Percentiles rank a stretch among this genome's conserved stretches.
Evolutionary conservation across 2,797 vertebrate species (phyloP).

Genomic region (Synanceia verrucosa): DNA sequence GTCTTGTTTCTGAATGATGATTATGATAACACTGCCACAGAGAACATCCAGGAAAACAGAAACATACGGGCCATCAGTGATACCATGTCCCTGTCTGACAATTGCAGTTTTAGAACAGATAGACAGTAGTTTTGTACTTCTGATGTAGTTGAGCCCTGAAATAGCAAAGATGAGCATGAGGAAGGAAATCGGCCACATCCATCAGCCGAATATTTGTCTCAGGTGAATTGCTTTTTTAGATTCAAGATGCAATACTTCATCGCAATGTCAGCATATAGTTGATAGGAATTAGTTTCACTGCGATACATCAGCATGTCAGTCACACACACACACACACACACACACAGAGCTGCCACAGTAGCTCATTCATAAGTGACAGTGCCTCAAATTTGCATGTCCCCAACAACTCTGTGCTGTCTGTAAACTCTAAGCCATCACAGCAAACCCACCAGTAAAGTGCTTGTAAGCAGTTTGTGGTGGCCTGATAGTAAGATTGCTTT

Average conservation of each 20-base stretch:
- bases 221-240: slow-evolving; percentile 26
- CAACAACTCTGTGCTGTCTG: neutral
- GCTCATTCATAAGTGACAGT: slow-evolving; percentile 17
- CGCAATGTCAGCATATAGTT: slow-evolving; percentile 18
- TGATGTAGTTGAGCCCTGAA: neutral
- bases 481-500: slow-evolving; percentile 12
- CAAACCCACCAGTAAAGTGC: slow-evolving; percentile 6
- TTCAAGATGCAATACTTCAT: slow-evolving; percentile 21
- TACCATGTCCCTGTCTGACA: neutral
- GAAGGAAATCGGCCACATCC: slow-evolving; percentile 12
- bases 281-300: slow-evolving; percentile 7
- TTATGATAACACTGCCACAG: neutral
- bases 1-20: neutral
- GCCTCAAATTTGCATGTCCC: slow-evolving; percentile 15
- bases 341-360: neutral
- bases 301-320: slow-evolving; percentile 28
- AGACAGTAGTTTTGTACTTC: neutral
- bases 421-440: neutral
- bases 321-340: neutral
- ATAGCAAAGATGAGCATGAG: slow-evolving; percentile 3
- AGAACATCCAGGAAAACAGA: neutral
- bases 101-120: neutral
- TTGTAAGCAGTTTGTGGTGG: slow-evolving; percentile 15
- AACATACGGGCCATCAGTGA: neutral
- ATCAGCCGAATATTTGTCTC: slow-evolving; percentile 22